Evolutionary conservation across 2,888 invertebrate species (phyloP).

Genomic region (Tachina lurida): DNA sequence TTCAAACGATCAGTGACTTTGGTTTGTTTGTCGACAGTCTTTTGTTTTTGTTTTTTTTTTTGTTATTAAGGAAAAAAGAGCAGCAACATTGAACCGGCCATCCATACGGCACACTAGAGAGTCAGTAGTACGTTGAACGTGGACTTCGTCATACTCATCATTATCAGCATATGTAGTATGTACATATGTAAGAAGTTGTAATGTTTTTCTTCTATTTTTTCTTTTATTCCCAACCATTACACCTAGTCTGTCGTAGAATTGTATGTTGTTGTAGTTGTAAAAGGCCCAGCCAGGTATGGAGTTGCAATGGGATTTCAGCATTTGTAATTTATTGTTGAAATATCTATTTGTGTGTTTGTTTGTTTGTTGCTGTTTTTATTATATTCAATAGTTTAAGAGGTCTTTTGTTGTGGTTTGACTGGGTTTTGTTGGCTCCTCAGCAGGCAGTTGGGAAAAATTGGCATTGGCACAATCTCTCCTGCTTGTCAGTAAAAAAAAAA

Average conservation of each 20-base stretch:
- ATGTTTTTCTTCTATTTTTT: neutral
- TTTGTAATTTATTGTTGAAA: conserved; percentile 3
- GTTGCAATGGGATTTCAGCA: conserved; percentile 52
- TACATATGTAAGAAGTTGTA: neutral
- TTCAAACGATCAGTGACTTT: conserved; percentile 70
- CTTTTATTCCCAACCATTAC: neutral
- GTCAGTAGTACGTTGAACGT: conserved; percentile 40
- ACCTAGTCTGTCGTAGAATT: neutral
- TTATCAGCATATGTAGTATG: neutral
- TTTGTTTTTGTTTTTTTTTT: neutral
- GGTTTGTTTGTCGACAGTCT: conserved; percentile 41
- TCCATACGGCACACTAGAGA: conserved; percentile 31
- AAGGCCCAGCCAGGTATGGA: conserved; percentile 46
- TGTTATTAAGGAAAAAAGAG: neutral
- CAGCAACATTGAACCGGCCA: conserved; percentile 6
- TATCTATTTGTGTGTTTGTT: neutral
- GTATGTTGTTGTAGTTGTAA: conserved; percentile 34
- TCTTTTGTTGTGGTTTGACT: conserved; percentile 69
- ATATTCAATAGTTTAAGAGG: conserved; percentile 68
- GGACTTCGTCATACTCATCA: conserved; percentile 20
- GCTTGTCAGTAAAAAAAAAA: neutral
- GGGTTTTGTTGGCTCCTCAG: conserved; percentile 48
- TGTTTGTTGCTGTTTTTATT: conserved; percentile 39
- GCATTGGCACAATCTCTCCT: conserved; percentile 63
- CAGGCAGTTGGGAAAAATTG: conserved; percentile 24